Percentiles rank a stretch among this genome's conserved stretches.
These are phyloP conservation scores for Lepidostoma basale DNA, from an alignment of 1,140 invertebrate species.

Conservation along the genomic window DNA sequence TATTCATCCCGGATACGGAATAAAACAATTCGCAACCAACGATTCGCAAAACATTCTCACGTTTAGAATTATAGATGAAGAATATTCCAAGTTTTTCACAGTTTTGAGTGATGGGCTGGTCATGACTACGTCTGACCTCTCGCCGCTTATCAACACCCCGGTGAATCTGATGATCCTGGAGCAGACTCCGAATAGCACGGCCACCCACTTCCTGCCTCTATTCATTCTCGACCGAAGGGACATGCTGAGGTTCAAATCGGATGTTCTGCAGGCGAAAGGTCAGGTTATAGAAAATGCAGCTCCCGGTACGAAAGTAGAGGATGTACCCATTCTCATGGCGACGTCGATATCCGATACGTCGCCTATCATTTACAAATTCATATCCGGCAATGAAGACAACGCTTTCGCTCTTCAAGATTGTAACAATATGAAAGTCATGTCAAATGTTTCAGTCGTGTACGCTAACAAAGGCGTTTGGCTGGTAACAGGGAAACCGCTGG, in stretches of 20 bases:
- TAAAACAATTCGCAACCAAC: constrained; percentile 70
- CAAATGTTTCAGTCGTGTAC: constrained; percentile 66
- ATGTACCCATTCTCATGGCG: constrained; percentile 70
- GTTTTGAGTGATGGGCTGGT: constrained; percentile 86
- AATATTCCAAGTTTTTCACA: constrained; percentile 82
- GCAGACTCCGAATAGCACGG: constrained; percentile 76
- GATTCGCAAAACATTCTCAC: constrained; percentile 60
- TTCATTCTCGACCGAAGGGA: constrained; percentile 81
- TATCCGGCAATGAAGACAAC: constrained; percentile 72
- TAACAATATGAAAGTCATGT: constrained; percentile 57
- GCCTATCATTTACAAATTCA: constrained; percentile 78
- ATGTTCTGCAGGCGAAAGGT: constrained; percentile 64
- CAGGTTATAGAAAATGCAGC: constrained; percentile 78
- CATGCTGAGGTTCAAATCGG: constrained; percentile 76
- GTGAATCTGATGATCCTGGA: constrained; percentile 82
- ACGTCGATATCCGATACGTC: constrained; percentile 60
- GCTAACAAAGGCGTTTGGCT: constrained; percentile 68
- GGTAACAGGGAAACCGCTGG: constrained; percentile 73
- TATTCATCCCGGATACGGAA: constrained; percentile 82
- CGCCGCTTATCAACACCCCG: constrained; percentile 77
- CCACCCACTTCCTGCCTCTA: constrained; percentile 79
- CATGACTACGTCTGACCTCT: constrained; percentile 86
- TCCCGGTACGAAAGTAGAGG: constrained; percentile 69
- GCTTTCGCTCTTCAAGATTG: constrained; percentile 74
- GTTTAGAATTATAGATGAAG: constrained; percentile 75